Evolutionary conservation across 2,113 vertebrate species (phyloP).

Genomic region (Mohoua ochrocephala): DNA sequence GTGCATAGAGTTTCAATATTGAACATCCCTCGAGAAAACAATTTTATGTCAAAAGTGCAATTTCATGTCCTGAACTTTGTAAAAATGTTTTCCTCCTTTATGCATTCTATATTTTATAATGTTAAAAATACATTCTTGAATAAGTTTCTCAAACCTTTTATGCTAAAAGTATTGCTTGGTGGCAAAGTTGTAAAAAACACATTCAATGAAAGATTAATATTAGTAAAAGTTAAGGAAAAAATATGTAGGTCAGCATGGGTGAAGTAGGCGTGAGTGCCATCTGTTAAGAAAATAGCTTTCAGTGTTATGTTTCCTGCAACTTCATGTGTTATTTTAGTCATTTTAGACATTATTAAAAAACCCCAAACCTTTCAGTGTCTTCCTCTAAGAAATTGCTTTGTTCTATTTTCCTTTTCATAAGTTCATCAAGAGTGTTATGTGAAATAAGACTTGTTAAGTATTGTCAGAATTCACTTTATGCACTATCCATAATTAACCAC

Average conservation of each 20-base stretch:
- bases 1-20: neutral
- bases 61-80: neutral
- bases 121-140: neutral
- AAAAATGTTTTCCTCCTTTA: neutral
- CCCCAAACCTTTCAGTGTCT: neutral
- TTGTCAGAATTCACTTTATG: neutral
- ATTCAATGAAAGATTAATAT: neutral
- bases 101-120: neutral
- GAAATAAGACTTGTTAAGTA: neutral
- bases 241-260: neutral
- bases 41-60: neutral
- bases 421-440: neutral
- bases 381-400: neutral
- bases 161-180: neutral
- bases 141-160: neutral
- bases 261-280: neutral
- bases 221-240: neutral
- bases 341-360: neutral
- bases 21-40: neutral
- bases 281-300: conserved; percentile 1
- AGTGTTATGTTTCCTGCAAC: neutral
- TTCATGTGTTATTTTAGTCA: neutral
- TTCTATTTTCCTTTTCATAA: neutral
- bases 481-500: neutral
- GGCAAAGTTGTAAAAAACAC: neutral